phyloP scores from a whole-genome alignment of 1,140 invertebrate genomes.

The Scaptodrosophila lebanonensis region DNA sequence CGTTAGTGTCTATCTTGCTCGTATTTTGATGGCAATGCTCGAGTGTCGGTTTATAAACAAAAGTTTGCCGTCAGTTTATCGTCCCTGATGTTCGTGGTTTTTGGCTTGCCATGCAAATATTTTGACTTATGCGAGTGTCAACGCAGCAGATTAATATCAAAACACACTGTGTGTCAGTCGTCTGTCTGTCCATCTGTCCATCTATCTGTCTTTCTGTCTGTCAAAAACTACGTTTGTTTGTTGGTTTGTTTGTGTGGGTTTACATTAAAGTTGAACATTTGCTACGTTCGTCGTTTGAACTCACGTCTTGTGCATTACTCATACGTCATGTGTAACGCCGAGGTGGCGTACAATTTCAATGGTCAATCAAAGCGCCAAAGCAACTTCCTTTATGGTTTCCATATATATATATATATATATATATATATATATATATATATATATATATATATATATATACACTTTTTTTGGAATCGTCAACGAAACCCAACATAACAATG shows the following conservation, averaged over 20 bases:
- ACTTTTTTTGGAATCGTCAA: too few species aligned
- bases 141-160: slow-evolving; percentile 21
- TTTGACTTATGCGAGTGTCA: slow-evolving; percentile 30
- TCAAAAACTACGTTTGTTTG: too few species aligned
- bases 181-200: neutral
- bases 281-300: too few species aligned
- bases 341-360: slow-evolving; percentile 69
- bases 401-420: slow-evolving; percentile 21
- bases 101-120: slow-evolving; percentile 25
- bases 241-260: too few species aligned
- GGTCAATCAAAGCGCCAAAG: slow-evolving; percentile 63
- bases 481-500: slow-evolving; percentile 45
- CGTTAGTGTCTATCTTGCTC: slow-evolving; percentile 31
- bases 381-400: slow-evolving; percentile 31
- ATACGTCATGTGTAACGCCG: slow-evolving; percentile 50
- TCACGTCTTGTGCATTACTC: slow-evolving; percentile 59
- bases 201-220: neutral
- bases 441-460: too few species aligned
- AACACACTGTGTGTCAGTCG: neutral
- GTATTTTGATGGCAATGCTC: slow-evolving; percentile 25
- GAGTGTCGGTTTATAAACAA: too few species aligned
- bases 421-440: too few species aligned
- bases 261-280: too few species aligned
- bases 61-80: neutral
- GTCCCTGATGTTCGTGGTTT: slow-evolving; percentile 15